Percentiles rank a stretch among this genome's conserved stretches.
phyloP scores from a whole-genome alignment of 2,113 vertebrate species.

The Erinaceus europaeus region DNA sequence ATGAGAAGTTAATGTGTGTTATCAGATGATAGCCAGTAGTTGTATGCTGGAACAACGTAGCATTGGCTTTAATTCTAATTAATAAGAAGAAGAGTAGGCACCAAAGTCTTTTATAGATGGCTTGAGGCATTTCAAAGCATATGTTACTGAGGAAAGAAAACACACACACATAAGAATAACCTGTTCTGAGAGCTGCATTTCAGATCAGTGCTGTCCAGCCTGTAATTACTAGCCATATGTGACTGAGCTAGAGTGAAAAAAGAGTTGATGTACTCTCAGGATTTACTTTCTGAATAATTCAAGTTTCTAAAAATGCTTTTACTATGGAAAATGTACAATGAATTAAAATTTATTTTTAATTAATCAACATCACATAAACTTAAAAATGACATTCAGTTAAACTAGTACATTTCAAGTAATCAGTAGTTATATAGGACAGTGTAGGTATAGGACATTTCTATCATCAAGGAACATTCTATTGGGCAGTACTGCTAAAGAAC shows the following conservation, averaged over 20 bases:
- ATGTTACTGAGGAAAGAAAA: background rate
- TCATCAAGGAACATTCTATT: background rate
- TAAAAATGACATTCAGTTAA: background rate
- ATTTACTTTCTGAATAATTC: background rate
- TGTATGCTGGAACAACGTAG: background rate
- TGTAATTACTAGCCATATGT: background rate
- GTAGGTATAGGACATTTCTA: background rate
- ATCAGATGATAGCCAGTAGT: background rate
- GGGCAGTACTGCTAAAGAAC: background rate
- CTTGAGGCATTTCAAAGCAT: background rate
- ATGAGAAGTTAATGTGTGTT: background rate
- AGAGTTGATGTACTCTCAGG: background rate
- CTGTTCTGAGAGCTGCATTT: background rate
- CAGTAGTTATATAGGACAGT: rapidly evolving
- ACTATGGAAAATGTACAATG: background rate
- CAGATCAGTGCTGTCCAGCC: background rate
- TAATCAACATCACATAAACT: background rate
- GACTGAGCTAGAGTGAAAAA: background rate
- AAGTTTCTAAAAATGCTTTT: background rate
- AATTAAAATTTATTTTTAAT: background rate
- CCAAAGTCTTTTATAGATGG: background rate
- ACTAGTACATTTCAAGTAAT: background rate
- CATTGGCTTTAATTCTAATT: background rate
- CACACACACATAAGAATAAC: background rate
- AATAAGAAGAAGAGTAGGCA: background rate